A percentile compares a stretch with the other conserved stretches of the same genome.
phyloP scores from a whole-genome alignment of 2,888 invertebrate species.

The Mesopsocus fuscifrons region DNA sequence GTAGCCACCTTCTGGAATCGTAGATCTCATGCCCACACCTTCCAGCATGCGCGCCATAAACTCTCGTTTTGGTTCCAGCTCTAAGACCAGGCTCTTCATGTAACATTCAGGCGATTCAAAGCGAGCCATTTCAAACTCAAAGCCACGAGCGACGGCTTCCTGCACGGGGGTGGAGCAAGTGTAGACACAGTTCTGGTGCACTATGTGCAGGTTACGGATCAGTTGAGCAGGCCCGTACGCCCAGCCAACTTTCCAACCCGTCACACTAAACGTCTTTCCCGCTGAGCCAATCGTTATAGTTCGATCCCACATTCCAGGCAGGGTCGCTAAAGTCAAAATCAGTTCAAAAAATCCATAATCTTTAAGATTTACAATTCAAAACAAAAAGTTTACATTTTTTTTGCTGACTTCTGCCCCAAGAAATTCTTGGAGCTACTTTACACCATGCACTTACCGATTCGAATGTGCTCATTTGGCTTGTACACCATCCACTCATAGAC shows the following conservation, averaged over 20 bases:
- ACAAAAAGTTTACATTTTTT: neutral
- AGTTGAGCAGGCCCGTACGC: constrained; percentile 74
- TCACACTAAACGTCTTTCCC: constrained; percentile 94
- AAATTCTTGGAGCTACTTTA: no score
- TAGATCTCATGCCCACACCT: constrained; percentile 75
- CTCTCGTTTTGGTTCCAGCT: constrained; percentile 61
- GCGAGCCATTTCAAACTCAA: constrained; percentile 64
- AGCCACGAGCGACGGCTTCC: constrained; percentile 80
- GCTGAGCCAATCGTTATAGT: constrained; percentile 95
- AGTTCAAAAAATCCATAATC: no score
- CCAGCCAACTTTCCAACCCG: constrained; percentile 97
- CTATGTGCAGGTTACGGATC: constrained; percentile 60
- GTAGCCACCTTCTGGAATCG: constrained; percentile 91
- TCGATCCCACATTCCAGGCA: constrained; percentile 96
- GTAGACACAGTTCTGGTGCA: constrained; percentile 90
- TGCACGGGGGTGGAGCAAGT: constrained; percentile 78
- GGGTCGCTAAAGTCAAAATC: constrained; percentile 44
- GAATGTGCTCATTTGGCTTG: constrained; percentile 60
- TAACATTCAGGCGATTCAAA: constrained; percentile 61
- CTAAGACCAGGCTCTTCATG: constrained; percentile 52
- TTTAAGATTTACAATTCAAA: constrained; percentile 10
- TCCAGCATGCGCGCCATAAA: constrained; percentile 50
- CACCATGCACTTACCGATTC: constrained; percentile 60
- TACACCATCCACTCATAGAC: constrained; percentile 97
- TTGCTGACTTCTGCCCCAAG: no score